Percentiles rank a stretch among this genome's conserved stretches.
These are phyloP conservation scores for Aethina tumida DNA, from an alignment of 1,140 invertebrate species.

Conservation along the genomic window DNA sequence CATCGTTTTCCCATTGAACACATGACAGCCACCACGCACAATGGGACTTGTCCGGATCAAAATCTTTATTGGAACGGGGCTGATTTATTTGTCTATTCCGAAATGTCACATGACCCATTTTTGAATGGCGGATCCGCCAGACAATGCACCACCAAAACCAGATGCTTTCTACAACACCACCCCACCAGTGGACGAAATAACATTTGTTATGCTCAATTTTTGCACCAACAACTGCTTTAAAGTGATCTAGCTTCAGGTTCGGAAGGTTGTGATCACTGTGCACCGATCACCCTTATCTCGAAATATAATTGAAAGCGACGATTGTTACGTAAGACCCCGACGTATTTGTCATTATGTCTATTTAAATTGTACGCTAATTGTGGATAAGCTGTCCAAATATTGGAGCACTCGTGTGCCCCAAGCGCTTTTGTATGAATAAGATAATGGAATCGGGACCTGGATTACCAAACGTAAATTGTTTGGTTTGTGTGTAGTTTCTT, in stretches of 20 bases:
- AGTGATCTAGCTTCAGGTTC: too few species aligned
- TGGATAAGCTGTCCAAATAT: constrained; percentile 7
- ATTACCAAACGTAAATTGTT: neutral
- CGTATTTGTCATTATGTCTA: constrained; percentile 7
- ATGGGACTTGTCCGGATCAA: constrained; percentile 8
- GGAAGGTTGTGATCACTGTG: too few species aligned
- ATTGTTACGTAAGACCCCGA: constrained; percentile 4
- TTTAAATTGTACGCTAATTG: constrained; percentile 7
- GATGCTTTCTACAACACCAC: neutral
- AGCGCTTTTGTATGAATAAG: constrained; percentile 1
- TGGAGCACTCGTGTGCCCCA: constrained; percentile 1
- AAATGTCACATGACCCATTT: constrained; percentile 10
- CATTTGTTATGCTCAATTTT: neutral
- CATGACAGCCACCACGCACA: constrained; percentile 4
- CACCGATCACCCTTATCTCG: too few species aligned
- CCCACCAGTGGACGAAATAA: neutral
- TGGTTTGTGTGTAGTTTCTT: too few species aligned
- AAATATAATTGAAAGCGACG: too few species aligned
- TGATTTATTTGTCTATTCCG: constrained; percentile 9
- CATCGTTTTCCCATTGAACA: too few species aligned
- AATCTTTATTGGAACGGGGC: neutral
- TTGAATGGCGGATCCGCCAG: too few species aligned
- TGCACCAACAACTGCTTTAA: constrained; percentile 1
- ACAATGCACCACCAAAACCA: neutral
- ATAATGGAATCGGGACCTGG: constrained; percentile 2